phyloP scores from a whole-genome alignment of 2,113 vertebrate genomes.

The Phrynosoma platyrhinos region DNA sequence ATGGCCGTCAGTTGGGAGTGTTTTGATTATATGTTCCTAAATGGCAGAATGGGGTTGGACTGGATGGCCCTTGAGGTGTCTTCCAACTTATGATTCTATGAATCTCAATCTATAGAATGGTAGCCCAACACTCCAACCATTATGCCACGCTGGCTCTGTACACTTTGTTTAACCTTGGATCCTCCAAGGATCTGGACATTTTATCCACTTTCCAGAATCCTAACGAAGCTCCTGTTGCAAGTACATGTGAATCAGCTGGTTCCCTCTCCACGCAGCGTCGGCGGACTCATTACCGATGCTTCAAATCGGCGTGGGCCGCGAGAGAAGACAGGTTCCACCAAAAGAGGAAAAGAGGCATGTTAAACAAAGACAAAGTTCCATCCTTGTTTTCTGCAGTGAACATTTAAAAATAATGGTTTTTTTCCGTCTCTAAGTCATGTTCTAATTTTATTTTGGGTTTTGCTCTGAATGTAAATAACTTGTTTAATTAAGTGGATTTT shows the following conservation, averaged over 20 bases:
- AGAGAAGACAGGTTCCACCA: background rate
- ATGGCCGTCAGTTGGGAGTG: no score
- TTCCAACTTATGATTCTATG: no score
- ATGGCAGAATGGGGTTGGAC: no score
- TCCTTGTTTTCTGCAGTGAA: background rate
- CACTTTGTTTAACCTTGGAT: background rate
- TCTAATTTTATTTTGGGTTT: conserved; percentile 29
- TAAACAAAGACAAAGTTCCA: background rate
- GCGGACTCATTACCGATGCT: background rate
- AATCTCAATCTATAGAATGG: no score
- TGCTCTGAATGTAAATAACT: conserved; percentile 1
- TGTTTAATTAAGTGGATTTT: conserved; percentile 16
- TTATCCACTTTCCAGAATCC: background rate
- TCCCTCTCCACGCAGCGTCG: background rate
- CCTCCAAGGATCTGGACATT: background rate
- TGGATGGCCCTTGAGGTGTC: no score
- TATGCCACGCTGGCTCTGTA: no score
- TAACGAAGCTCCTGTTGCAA: background rate
- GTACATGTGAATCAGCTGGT: background rate
- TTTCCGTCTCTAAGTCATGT: background rate
- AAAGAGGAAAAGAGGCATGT: background rate
- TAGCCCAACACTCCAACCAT: no score
- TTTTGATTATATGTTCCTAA: no score
- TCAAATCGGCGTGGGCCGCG: background rate
- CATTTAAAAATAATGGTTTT: background rate